Base-by-base conservation (phyloP, 2,113 vertebrate species). In the Epinephelus cyanopodus region DNA sequence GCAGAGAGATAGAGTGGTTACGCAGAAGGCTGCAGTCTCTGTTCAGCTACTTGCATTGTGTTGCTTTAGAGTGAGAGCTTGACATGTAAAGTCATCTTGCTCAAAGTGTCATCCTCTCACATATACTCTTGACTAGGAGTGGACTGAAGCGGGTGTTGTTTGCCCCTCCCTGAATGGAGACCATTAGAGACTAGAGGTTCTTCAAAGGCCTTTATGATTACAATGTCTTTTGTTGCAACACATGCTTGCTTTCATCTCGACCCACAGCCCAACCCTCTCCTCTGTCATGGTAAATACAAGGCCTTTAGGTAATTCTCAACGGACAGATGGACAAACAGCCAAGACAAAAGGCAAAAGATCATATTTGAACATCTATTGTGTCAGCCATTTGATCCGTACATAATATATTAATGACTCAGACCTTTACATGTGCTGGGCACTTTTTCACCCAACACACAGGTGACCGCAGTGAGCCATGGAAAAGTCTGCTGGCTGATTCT, bases 201-300 rank as follows among this genome's bases (percentile, higher is more conserved):
- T 90, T 89, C 80, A 92, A 87, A 92, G 87, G 74, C 70, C n/a
- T 53, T n/a, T 2, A 14, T 88, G 72, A 92, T 90, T 90, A 86
- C 80, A 83, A 87, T 74, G 85, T 83, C 83, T 82, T 88, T 88
- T 90, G 81, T 89, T 79, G 77, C 37, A 73, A 48, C 74, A 83
- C 78, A 87, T 88, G 83, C 77, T 82, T 47, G 65, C 87, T 92
- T 88, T 90, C 75, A 91, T 92, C 67, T 89, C 15, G 69, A 84
- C 66, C 52, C 21, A 19, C 29, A 11, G 82, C 69, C 86, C 81
- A 17, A 4, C 88, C 88, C 81, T 77, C 57, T 74, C 33, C 10
- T 82, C 37, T 17, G 76, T 89, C 81, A 66, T 6, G 52, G 54
- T 79, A 64, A 81, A 87, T 18, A 79, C 66, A 18, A 45, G 54